phyloP scores from a whole-genome alignment of 2,888 invertebrate genomes.

The Orthosia gracilis region DNA sequence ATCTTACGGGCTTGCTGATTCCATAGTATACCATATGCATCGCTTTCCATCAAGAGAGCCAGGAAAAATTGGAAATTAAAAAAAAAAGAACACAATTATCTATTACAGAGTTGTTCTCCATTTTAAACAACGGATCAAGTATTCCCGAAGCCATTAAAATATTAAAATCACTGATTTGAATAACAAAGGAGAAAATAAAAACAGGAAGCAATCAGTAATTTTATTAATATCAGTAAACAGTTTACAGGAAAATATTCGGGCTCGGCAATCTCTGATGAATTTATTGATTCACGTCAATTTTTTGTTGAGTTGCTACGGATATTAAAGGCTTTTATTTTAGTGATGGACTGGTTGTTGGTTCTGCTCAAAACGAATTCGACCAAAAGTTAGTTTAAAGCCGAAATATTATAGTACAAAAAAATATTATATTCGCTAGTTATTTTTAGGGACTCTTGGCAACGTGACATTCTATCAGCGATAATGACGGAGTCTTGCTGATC shows the following conservation, averaged over 20 bases:
- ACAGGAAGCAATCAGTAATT: conserved; percentile 26
- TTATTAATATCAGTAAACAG: conserved; percentile 29
- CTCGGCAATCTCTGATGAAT: conserved; percentile 11
- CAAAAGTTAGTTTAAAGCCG: neutral
- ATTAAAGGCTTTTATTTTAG: conserved; percentile 21
- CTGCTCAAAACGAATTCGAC: neutral
- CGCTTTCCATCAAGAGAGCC: too few relatives aligned
- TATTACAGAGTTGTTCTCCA: neutral
- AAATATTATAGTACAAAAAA: neutral
- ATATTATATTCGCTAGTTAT: too few relatives aligned
- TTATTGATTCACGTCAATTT: conserved; percentile 28
- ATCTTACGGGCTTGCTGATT: too few relatives aligned
- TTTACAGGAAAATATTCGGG: conserved; percentile 26
- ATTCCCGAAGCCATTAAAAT: neutral
- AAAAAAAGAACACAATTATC: neutral
- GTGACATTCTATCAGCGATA: too few relatives aligned
- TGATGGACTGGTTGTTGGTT: neutral
- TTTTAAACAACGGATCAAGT: neutral
- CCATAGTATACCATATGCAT: too few relatives aligned
- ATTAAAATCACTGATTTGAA: conserved; percentile 6
- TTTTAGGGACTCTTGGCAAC: too few relatives aligned
- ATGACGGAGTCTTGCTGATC: too few relatives aligned
- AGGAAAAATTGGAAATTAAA: neutral
- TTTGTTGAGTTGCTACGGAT: conserved; percentile 9
- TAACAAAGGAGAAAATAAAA: conserved; percentile 26